Evolutionary conservation across 1,140 invertebrate genomes (phyloP).

Genomic region (Heliothis virescens): DNA sequence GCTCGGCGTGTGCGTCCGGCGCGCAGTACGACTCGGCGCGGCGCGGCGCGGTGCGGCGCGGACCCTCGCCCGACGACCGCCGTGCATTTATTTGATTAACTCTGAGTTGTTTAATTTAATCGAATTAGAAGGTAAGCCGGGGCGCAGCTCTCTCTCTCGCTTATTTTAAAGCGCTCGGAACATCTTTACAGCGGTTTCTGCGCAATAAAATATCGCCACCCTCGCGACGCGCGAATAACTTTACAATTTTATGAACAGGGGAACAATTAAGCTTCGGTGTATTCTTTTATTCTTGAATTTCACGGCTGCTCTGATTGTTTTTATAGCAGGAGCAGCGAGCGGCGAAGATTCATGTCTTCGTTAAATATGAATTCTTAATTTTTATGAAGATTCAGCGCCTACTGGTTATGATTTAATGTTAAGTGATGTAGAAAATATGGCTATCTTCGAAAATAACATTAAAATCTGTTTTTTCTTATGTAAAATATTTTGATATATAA

Average conservation of each 20-base stretch:
- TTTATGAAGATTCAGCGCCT: constrained; percentile 75
- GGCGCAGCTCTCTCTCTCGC: constrained; percentile 68
- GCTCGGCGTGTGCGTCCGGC: constrained; percentile 66
- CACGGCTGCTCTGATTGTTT: constrained; percentile 76
- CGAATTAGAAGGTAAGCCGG: constrained; percentile 83
- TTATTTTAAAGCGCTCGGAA: constrained; percentile 84
- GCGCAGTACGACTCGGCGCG: constrained; percentile 55
- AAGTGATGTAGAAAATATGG: constrained; percentile 46
- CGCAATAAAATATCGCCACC: constrained; percentile 84
- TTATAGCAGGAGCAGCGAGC: constrained; percentile 67
- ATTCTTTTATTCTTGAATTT: constrained; percentile 80
- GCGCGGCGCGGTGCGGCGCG: constrained; percentile 56
- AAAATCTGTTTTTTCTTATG: not conserved
- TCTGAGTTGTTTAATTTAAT: constrained; percentile 86
- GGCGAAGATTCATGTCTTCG: constrained; percentile 77
- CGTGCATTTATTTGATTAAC: constrained; percentile 86
- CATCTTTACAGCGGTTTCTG: constrained; percentile 85
- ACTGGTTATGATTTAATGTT: constrained; percentile 68
- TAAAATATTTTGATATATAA: too few relatives aligned
- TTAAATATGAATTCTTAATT: constrained; percentile 84
- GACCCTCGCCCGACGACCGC: constrained; percentile 69
- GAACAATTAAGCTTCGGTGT: constrained; percentile 83
- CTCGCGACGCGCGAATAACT: constrained; percentile 79
- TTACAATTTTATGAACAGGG: constrained; percentile 86
- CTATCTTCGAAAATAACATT: not conserved